Conservation (phyloP, 2,888 invertebrate genomes). For the Lamellibrachia columna region DNA sequence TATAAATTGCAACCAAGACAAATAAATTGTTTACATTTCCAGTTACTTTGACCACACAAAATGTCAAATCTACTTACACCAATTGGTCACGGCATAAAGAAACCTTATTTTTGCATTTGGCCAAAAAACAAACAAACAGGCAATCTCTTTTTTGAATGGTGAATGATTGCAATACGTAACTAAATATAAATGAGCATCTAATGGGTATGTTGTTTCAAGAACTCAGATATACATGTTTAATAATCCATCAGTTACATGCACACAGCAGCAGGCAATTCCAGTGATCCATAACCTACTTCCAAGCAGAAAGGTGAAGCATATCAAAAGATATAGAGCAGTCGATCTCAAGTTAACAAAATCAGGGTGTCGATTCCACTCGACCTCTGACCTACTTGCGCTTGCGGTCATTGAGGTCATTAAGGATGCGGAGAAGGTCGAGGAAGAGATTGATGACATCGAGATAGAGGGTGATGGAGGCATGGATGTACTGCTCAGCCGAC, state of each 20-base stretch:
- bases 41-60: background rate
- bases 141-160: background rate
- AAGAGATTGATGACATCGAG: conserved; percentile 89
- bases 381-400: background rate
- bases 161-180: background rate
- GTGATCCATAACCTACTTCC: background rate
- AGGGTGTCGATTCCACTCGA: background rate
- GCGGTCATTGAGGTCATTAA: background rate
- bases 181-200: background rate
- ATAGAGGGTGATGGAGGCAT: conserved; percentile 86
- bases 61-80: background rate
- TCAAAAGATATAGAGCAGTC: background rate
- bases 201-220: background rate
- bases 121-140: background rate
- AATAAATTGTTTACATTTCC: background rate
- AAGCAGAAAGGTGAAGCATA: background rate
- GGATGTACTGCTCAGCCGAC: conserved; percentile 87
- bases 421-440: conserved; percentile 76
- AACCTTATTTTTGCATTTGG: background rate
- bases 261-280: background rate
- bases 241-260: background rate
- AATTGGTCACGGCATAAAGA: background rate
- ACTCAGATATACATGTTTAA: background rate
- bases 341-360: background rate
- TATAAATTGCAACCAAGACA: conserved; percentile 10